Evolutionary conservation across 2,113 vertebrate genomes (phyloP).

Genomic region (Astur gentilis): DNA sequence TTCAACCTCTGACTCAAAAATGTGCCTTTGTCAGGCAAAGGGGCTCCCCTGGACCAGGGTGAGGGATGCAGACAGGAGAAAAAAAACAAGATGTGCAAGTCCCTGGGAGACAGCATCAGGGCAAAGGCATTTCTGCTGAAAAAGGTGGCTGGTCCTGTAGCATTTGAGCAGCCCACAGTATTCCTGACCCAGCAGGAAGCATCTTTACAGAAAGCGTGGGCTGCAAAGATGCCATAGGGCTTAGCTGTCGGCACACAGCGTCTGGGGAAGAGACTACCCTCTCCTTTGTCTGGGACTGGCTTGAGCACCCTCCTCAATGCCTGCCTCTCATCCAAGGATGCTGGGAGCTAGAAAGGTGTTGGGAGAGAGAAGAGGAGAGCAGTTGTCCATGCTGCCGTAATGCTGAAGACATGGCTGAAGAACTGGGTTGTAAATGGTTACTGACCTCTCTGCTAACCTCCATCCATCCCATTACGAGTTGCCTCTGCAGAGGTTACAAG

Average conservation of each 20-base stretch:
- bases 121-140: background rate
- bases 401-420: background rate
- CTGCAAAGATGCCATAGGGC: background rate
- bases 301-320: background rate
- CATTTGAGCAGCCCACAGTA: background rate
- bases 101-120: background rate
- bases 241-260: fast-evolving
- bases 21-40: background rate
- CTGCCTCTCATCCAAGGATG: background rate
- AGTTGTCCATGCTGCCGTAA: background rate
- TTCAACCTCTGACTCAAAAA: background rate
- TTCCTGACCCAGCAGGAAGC: background rate
- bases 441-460: background rate
- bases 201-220: no score
- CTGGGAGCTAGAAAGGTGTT: background rate
- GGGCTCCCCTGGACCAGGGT: background rate
- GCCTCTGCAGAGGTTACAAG: background rate
- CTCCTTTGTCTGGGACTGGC: fast-evolving
- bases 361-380: background rate
- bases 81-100: background rate
- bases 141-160: background rate
- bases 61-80: background rate
- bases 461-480: background rate
- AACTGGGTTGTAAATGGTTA: background rate
- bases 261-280: background rate